phyloP scores from a whole-genome alignment of 2,888 invertebrate species.

The Osmoderma eremita region DNA sequence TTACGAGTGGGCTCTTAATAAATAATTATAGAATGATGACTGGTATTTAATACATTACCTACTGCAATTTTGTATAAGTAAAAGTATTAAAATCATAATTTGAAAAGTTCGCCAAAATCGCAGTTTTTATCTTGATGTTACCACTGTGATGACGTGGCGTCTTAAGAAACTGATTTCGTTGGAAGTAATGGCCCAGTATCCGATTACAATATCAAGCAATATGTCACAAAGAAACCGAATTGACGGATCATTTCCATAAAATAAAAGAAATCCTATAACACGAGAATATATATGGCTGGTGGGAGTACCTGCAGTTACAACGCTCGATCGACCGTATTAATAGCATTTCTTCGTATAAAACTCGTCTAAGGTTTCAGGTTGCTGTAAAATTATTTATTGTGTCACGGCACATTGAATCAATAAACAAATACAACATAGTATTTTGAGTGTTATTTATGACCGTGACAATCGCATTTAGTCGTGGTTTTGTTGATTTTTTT shows the following conservation, averaged over 20 bases:
- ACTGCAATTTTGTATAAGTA: no score
- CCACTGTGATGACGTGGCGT: no score
- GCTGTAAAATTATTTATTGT: conserved; percentile 41
- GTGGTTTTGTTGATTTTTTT: conserved; percentile 32
- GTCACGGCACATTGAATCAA: conserved; percentile 32
- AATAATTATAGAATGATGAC: no score
- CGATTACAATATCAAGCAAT: conserved; percentile 15
- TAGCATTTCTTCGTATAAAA: conserved; percentile 37
- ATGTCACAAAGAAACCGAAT: conserved; percentile 39
- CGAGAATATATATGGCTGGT: conserved; percentile 16
- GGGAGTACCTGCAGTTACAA: conserved; percentile 36
- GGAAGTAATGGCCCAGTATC: conserved; percentile 9
- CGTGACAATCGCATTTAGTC: conserved; percentile 20
- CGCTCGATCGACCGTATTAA: conserved; percentile 38
- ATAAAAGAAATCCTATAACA: conserved; percentile 37
- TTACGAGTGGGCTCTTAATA: no score
- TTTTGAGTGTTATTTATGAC: conserved; percentile 30
- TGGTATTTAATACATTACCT: no score
- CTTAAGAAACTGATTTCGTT: neutral
- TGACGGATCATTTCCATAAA: conserved; percentile 42
- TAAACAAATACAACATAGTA: conserved; percentile 40
- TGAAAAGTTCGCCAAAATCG: no score
- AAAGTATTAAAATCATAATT: no score
- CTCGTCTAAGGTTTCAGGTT: conserved; percentile 33
- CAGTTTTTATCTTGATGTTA: no score